Evolutionary conservation across 2,797 vertebrate genomes (phyloP).

Genomic region (Catostomus latipinnis): DNA sequence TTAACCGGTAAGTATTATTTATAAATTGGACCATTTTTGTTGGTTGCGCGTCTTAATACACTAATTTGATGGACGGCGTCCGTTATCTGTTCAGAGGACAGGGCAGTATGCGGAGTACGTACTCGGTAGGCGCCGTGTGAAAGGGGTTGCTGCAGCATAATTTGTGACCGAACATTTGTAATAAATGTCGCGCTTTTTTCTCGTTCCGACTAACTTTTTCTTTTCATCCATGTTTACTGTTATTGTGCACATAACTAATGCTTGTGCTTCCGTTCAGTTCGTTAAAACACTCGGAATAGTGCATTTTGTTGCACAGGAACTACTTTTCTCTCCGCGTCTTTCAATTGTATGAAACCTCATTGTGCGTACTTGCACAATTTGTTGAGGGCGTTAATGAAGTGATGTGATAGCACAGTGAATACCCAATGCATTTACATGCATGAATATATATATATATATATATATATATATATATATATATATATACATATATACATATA

Average conservation of each 20-base stretch:
- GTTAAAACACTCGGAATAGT: neutral
- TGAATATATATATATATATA: too few species aligned
- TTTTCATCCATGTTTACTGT: neutral
- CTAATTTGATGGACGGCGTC: conserved; percentile 3
- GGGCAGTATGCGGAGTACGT: conserved; percentile 57
- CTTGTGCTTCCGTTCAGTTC: neutral
- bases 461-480: too few species aligned
- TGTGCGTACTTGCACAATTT: conserved; percentile 27
- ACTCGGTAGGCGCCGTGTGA: conserved; percentile 19
- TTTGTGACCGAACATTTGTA: conserved; percentile 26
- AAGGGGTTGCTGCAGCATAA: conserved; percentile 42
- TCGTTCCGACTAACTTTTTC: neutral
- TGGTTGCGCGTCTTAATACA: neutral
- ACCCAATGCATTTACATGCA: neutral
- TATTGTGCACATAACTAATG: neutral
- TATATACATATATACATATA: too few species aligned
- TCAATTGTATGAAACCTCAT: conserved; percentile 36
- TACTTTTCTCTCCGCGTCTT: conserved; percentile 64
- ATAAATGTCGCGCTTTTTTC: neutral
- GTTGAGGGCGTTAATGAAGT: conserved; percentile 33
- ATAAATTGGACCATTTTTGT: neutral
- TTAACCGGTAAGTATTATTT: conserved; percentile 46
- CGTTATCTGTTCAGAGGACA: conserved; percentile 34
- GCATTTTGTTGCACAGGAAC: conserved; percentile 46
- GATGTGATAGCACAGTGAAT: neutral